Evolutionary conservation across 1,140 invertebrate genomes (phyloP), one percentile per base, ranked within the genome.

Genomic region (Zaprionus africanus): DNA sequence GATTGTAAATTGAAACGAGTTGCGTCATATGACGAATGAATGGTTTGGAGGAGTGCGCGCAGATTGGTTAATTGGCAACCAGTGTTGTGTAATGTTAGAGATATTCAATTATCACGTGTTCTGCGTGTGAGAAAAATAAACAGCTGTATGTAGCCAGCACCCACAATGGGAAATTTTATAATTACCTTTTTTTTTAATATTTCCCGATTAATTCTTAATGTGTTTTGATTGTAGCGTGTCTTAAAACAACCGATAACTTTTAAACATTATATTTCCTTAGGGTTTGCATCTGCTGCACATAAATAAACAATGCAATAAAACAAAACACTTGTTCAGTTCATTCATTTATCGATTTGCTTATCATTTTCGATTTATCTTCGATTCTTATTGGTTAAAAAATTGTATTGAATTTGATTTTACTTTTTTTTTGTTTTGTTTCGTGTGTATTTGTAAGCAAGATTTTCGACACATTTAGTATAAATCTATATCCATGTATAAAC

Each of bases 391-490:
- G 31, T 56, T 65, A 7, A 28, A 26, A 26, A 26, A 56, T 56
- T 56, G 41, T 13, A 64, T 38, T 59, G 28, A 22, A 38, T 19
- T 57, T 54, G 15, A 9, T 65, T 56, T 64, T 22, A 13, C 9
- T 53, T 6, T 56, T 49, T 49, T 56, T 12, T 54, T 61, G 31
- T 41, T 56, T 54, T 46, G 24, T n/a, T 24, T 28, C 54, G 13
- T 68, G 49, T 73, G 19, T 60, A 67, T 54, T 56, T 73, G 36
- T 61, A 68, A 74, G 65, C 36, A 74, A 62, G 71, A 74, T 69
- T 74, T 62, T 70, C 53, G 24, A 70, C 58, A 76, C 64, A 76
- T 87, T 77, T 78, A 56, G 73, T 66, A 65, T 68, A 71, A 72
- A 79, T 79, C 56, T 77, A 68, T 54, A 76, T 73, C 51, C 56